Evolutionary conservation across 2,797 vertebrate genomes (phyloP), one percentile per base, ranked within the genome.

Genomic region (Pterois miles): DNA sequence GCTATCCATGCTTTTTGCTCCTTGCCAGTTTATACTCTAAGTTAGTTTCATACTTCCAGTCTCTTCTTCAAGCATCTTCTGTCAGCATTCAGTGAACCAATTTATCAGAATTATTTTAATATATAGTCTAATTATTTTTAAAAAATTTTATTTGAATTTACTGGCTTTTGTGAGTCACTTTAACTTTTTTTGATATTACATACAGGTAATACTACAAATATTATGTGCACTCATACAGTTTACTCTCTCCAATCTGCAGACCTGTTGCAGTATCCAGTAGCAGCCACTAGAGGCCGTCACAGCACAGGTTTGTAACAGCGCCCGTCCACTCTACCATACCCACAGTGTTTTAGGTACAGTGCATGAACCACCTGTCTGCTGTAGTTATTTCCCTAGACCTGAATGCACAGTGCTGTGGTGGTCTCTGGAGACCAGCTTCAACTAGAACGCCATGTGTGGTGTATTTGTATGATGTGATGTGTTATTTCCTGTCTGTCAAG

Each of bases 261-360:
- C 25, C 11, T 50, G 33, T 18, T 80, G 67, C 23, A 65, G 22
- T 76, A 38, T 3, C 50, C 27, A 18, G 16, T 13, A 23, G 0
- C 16, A 20, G 7, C 36, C 83, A 65, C 62, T 59, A 77, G 84
- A 86, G 59, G 81, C 4, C 78, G 16, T 4, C 18, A 50, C 38
- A 78, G 13, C 4, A 43, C n/a, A 56, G 34, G 29, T n/a, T 40
- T 70, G 48, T 50, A 36, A 5, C 12, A 43, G 33, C 27, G 56
- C 13, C 9, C 8, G 12, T 46, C 22, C 10, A 8, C 27, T 20
- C 3, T 12, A n/a, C 4, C 12, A 6, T 18, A 6, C 13, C 10
- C 12, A 16, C 69, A 52, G n/a, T 22, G 33, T 66, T 54, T 66
- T 75, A 22, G 18, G 2, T 10, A 20, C 38, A 59, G 23, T 20